Conservation (phyloP, 2,888 invertebrate species). For the Pecten maximus region DNA sequence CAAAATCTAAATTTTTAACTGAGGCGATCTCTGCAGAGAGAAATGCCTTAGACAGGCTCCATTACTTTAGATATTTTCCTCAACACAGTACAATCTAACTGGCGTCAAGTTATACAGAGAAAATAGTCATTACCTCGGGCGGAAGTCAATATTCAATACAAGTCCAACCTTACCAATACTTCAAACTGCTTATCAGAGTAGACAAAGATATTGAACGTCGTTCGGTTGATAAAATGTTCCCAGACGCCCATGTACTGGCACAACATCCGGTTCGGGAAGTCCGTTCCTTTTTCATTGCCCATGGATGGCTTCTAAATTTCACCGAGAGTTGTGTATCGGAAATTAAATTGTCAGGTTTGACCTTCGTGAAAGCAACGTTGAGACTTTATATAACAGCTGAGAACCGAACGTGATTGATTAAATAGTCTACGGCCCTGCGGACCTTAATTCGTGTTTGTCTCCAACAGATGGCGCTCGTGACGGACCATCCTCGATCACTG, state of each 20-base stretch:
- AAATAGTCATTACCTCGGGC: no score
- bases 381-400: not conserved
- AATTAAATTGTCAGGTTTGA: conserved; percentile 15
- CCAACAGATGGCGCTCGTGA: conserved; percentile 20
- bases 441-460: conserved; percentile 12
- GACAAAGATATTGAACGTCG: not conserved
- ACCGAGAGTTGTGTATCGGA: conserved; percentile 19
- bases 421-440: not conserved
- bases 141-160: no score
- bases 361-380: not conserved
- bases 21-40: not conserved
- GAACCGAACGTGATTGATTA: not conserved
- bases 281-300: conserved; percentile 7
- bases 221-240: not conserved
- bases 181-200: no score
- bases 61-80: no score
- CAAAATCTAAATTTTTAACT: not conserved
- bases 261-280: not conserved
- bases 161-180: no score
- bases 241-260: not conserved
- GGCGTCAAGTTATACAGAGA: no score
- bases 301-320: conserved; percentile 17
- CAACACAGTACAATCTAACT: no score
- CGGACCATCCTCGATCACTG: conserved; percentile 13
- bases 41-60: not conserved